phyloP scores from a whole-genome alignment of 2,797 vertebrate species.

The Momotus momota region DNA sequence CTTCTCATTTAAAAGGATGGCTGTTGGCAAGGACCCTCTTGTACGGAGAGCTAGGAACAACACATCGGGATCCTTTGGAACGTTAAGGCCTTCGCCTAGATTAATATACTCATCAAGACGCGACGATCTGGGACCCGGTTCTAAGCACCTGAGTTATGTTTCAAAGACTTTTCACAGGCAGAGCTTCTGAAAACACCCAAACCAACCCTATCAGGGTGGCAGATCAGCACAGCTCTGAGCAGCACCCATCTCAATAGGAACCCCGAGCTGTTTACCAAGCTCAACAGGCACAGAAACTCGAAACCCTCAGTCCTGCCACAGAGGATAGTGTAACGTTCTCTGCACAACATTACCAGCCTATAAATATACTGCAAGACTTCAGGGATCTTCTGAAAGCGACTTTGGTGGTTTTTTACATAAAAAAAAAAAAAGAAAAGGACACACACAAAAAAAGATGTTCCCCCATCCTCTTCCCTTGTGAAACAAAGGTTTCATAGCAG shows the following conservation, averaged over 20 bases:
- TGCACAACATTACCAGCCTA: conserved; percentile 51
- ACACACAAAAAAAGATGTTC: neutral
- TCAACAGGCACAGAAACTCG: conserved; percentile 49
- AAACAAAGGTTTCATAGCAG: conserved; percentile 4
- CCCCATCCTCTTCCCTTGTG: neutral
- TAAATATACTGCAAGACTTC: conserved; percentile 63
- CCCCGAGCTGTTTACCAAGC: conserved; percentile 30
- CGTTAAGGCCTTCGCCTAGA: neutral
- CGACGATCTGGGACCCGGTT: neutral
- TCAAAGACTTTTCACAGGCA: neutral
- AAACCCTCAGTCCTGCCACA: conserved; percentile 28
- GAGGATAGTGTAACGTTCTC: conserved; percentile 58
- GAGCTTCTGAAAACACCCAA: conserved; percentile 34
- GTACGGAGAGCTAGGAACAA: fast-evolving
- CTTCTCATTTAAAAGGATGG: neutral
- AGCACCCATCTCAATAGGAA: neutral
- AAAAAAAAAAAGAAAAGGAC: neutral
- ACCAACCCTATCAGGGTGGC: neutral
- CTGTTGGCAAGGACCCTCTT: neutral
- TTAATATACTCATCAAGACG: neutral
- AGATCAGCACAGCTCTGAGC: neutral
- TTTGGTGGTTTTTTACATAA: neutral
- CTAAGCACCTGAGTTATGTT: neutral
- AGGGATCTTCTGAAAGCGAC: conserved; percentile 38
- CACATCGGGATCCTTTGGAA: neutral